Conservation (phyloP, 1,140 invertebrate species). For the Macrobrachium rosenbergii region DNA sequence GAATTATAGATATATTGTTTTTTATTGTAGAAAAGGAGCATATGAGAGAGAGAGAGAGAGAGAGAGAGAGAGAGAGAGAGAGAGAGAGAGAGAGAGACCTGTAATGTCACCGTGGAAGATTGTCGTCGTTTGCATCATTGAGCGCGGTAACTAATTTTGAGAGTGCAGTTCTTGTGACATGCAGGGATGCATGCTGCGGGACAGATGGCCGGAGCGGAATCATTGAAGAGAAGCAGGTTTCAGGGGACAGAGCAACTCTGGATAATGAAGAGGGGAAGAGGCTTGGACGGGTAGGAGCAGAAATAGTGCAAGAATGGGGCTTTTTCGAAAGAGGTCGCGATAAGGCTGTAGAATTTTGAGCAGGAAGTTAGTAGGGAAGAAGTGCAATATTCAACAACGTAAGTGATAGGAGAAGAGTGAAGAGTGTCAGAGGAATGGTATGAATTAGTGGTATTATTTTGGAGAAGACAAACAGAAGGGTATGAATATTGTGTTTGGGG, state of each 20-base stretch:
- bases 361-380: not conserved
- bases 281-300: too few relatives aligned
- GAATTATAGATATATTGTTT: not conserved
- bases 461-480: not conserved
- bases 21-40: not conserved
- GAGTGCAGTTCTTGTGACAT: too few relatives aligned
- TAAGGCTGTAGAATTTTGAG: too few relatives aligned
- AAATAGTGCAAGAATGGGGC: too few relatives aligned
- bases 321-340: too few relatives aligned
- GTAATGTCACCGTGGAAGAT: not conserved
- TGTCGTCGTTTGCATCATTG: not conserved
- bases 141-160: too few relatives aligned
- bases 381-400: not conserved
- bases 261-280: too few relatives aligned
- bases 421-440: not conserved
- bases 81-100: conserved; percentile 1
- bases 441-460: not conserved
- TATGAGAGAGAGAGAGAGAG: not conserved
- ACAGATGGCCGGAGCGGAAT: too few relatives aligned
- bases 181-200: too few relatives aligned
- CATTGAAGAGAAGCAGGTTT: too few relatives aligned
- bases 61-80: conserved; percentile 4
- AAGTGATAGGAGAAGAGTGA: not conserved
- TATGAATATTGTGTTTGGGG: not conserved
- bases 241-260: too few relatives aligned